Conservation (phyloP, 2,113 vertebrate species). For the Hepsetus odoe region DNA sequence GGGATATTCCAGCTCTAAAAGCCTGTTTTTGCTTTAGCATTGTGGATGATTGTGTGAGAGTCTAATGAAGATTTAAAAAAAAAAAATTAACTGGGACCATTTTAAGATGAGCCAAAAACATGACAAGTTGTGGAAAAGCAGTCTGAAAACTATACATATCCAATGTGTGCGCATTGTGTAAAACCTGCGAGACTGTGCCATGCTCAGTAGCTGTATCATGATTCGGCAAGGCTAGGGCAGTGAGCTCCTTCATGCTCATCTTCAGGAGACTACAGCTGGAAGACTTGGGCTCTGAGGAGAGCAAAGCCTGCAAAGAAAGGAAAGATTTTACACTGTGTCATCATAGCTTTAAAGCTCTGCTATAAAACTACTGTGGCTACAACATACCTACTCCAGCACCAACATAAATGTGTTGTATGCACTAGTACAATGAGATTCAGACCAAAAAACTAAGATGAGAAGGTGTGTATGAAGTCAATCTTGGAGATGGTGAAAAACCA, state of each 20-base stretch:
- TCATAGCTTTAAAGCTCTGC: background rate
- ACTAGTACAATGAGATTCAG: background rate
- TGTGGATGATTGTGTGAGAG: no score
- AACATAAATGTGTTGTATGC: background rate
- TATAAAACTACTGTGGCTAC: background rate
- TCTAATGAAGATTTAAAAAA: no score
- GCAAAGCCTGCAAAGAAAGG: slow-evolving; percentile 78
- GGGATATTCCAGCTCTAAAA: no score
- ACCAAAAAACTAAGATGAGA: background rate
- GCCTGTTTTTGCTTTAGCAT: no score
- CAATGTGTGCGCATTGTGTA: background rate
- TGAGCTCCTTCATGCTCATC: slow-evolving; percentile 88
- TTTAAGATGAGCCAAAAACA: no score
- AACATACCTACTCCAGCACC: background rate
- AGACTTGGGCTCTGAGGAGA: slow-evolving; percentile 92
- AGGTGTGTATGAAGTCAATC: background rate
- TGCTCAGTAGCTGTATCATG: slow-evolving; percentile 60
- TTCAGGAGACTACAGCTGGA: slow-evolving; percentile 87
- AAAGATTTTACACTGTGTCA: background rate
- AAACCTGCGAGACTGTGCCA: slow-evolving; percentile 89
- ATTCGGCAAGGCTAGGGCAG: slow-evolving; percentile 79
- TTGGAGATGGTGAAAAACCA: background rate
- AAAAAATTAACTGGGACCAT: no score
- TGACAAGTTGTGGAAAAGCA: no score
- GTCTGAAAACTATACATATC: background rate